Conservation (phyloP, 1,140 invertebrate genomes). For the Drosophila fuyamai region DNA sequence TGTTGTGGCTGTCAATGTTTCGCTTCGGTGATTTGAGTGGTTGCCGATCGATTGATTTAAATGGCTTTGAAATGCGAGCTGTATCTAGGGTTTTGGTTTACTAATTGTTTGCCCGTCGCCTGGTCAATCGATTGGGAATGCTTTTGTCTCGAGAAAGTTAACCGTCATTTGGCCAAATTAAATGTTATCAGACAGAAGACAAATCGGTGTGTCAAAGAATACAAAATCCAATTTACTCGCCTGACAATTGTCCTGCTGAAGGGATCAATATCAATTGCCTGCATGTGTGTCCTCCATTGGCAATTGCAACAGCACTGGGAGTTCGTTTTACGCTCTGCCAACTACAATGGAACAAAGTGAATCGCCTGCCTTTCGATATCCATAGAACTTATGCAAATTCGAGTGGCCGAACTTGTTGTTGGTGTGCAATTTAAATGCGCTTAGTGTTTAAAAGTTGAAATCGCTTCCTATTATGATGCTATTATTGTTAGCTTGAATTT, state of each 20-base stretch:
- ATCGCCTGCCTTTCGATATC: slow-evolving; percentile 16
- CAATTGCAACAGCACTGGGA: slow-evolving; percentile 47
- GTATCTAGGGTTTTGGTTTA: slow-evolving; percentile 57
- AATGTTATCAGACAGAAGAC: slow-evolving; percentile 27
- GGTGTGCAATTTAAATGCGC: slow-evolving; percentile 52
- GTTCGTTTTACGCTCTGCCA: slow-evolving; percentile 67
- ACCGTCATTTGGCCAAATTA: slow-evolving; percentile 42
- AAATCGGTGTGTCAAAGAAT: slow-evolving; percentile 56
- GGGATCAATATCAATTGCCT: slow-evolving; percentile 52
- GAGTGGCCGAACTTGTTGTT: slow-evolving; percentile 27
- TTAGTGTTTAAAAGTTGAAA: slow-evolving; percentile 64
- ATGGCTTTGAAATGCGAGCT: slow-evolving; percentile 55
- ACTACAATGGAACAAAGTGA: slow-evolving; percentile 47
- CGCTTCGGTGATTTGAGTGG: slow-evolving; percentile 24
- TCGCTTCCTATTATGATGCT: slow-evolving; percentile 63
- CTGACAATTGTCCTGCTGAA: slow-evolving; percentile 56
- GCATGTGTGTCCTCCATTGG: slow-evolving; percentile 40
- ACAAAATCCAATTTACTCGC: slow-evolving; percentile 75
- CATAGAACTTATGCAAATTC: slow-evolving; percentile 34
- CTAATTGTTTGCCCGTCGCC: slow-evolving; percentile 61
- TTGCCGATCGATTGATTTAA: slow-evolving; percentile 61
- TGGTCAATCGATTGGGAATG: slow-evolving; percentile 9
- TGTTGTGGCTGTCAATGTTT: slow-evolving; percentile 20
- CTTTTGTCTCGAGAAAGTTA: slow-evolving; percentile 52
- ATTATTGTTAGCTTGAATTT: slow-evolving; percentile 74